A percentile compares a stretch with the other conserved stretches of the same genome.
These are phyloP conservation scores for Leucophora obtusa DNA, from an alignment of 2,888 invertebrate species.

Conservation along the genomic window DNA sequence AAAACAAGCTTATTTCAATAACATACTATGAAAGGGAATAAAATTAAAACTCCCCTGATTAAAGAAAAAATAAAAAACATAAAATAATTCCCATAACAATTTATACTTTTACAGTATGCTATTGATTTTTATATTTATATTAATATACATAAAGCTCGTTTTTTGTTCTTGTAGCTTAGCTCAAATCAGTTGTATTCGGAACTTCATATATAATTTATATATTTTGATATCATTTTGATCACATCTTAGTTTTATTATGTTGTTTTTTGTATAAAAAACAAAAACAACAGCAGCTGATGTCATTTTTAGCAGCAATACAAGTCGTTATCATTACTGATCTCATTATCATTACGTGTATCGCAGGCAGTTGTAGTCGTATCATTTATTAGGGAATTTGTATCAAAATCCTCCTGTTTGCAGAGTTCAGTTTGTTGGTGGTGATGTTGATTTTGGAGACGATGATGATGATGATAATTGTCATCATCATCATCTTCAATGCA, in stretches of 20 bases:
- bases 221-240: slow-evolving; percentile 61
- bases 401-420: slow-evolving; percentile 60
- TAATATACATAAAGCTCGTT: slow-evolving; percentile 67
- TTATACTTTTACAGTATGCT: slow-evolving; percentile 22
- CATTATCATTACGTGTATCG: slow-evolving; percentile 54
- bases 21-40: neutral
- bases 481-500: slow-evolving; percentile 53
- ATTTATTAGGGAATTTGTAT: slow-evolving; percentile 56
- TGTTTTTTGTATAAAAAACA: neutral
- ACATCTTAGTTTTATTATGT: slow-evolving; percentile 42
- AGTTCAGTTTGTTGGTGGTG: slow-evolving; percentile 52
- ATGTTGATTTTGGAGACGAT: slow-evolving; percentile 20
- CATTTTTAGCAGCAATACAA: slow-evolving; percentile 75
- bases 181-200: slow-evolving; percentile 79
- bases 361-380: slow-evolving; percentile 37
- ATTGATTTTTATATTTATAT: slow-evolving; percentile 3
- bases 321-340: slow-evolving; percentile 67
- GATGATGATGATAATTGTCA: slow-evolving; percentile 44
- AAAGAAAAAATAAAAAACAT: neutral
- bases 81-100: neutral
- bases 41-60: slow-evolving; percentile 6
- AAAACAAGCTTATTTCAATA: slow-evolving; percentile 42
- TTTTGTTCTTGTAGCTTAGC: slow-evolving; percentile 73
- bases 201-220: slow-evolving; percentile 66
- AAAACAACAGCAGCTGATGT: slow-evolving; percentile 70